A percentile compares a stretch with the other conserved stretches of the same genome.
These are phyloP conservation scores for Hippocampus abdominalis DNA, from an alignment of 2,113 vertebrate species.

Conservation along the genomic window DNA sequence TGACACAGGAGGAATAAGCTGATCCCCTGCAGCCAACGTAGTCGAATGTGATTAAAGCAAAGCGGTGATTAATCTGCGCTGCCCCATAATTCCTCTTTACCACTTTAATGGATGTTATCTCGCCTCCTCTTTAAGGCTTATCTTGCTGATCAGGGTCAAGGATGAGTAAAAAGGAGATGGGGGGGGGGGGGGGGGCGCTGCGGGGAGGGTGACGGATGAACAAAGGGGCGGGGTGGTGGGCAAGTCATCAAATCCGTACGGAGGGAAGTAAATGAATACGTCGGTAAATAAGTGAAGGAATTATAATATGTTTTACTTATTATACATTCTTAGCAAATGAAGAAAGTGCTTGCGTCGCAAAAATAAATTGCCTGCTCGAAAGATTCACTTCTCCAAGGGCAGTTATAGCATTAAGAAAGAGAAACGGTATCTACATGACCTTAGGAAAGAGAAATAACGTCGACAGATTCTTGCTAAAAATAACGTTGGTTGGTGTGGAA, in stretches of 20 bases:
- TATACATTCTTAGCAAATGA: too few relatives aligned
- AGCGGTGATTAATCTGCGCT: slow-evolving; percentile 74
- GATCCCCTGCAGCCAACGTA: slow-evolving; percentile 57
- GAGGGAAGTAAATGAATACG: slow-evolving; percentile 66
- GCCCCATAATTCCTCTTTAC: slow-evolving; percentile 75
- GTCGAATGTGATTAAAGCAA: slow-evolving; percentile 67
- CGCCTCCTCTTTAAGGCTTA: slow-evolving; percentile 71
- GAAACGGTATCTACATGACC: too few relatives aligned
- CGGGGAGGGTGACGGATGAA: slow-evolving; percentile 11
- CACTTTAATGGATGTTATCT: slow-evolving; percentile 77
- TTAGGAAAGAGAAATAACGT: too few relatives aligned
- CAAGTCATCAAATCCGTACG: slow-evolving; percentile 55
- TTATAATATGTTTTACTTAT: too few relatives aligned
- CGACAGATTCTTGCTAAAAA: too few relatives aligned
- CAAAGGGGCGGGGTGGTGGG: slow-evolving; percentile 14
- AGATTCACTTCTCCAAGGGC: too few relatives aligned
- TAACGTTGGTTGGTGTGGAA: too few relatives aligned
- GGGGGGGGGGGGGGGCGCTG: slow-evolving; percentile 23
- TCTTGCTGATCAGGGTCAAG: slow-evolving; percentile 72
- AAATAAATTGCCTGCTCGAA: too few relatives aligned
- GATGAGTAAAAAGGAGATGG: slow-evolving; percentile 43
- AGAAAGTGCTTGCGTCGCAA: too few relatives aligned
- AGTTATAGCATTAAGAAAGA: too few relatives aligned
- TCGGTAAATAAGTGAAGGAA: slow-evolving; percentile 54
- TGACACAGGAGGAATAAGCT: slow-evolving; percentile 54